These are phyloP conservation scores for Heliconius congener DNA, from an alignment of 1,140 invertebrate genomes.

Conservation along the genomic window DNA sequence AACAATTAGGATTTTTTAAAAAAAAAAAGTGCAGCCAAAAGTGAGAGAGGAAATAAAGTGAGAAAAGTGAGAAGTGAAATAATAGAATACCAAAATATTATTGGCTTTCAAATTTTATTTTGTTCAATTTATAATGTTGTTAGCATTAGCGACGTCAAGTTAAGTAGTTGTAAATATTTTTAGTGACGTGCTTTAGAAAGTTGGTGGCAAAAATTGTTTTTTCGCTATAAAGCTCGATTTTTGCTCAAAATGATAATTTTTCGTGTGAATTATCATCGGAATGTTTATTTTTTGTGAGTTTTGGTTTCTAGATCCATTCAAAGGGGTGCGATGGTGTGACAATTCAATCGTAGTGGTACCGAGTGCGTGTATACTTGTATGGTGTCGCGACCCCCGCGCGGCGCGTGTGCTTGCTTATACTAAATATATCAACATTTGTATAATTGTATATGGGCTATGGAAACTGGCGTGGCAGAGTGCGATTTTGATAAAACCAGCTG, in stretches of 20 bases:
- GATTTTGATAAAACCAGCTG: constrained; percentile 11
- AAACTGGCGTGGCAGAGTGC: constrained; percentile 52
- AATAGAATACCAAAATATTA: not conserved
- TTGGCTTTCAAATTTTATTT: not conserved
- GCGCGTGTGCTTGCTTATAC: constrained; percentile 51
- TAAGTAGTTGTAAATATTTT: not conserved
- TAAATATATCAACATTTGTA: constrained; percentile 77
- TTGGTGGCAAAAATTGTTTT: constrained; percentile 11
- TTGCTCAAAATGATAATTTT: not conserved
- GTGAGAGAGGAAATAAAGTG: not conserved
- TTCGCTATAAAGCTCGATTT: not conserved
- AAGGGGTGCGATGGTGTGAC: constrained; percentile 63
- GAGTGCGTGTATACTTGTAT: constrained; percentile 28
- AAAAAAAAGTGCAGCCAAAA: not conserved
- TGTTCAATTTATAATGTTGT: not conserved
- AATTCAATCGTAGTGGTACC: constrained; percentile 54
- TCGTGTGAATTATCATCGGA: not conserved
- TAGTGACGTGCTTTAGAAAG: not conserved
- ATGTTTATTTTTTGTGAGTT: constrained; percentile 3
- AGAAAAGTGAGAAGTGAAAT: not conserved
- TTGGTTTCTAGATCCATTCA: constrained; percentile 64
- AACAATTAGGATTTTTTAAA: not conserved
- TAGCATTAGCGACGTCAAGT: not conserved
- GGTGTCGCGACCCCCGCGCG: constrained; percentile 51
- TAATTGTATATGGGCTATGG: constrained; percentile 74